Conservation (phyloP, 2,113 vertebrate species). For the Paedocypris sp. region DNA sequence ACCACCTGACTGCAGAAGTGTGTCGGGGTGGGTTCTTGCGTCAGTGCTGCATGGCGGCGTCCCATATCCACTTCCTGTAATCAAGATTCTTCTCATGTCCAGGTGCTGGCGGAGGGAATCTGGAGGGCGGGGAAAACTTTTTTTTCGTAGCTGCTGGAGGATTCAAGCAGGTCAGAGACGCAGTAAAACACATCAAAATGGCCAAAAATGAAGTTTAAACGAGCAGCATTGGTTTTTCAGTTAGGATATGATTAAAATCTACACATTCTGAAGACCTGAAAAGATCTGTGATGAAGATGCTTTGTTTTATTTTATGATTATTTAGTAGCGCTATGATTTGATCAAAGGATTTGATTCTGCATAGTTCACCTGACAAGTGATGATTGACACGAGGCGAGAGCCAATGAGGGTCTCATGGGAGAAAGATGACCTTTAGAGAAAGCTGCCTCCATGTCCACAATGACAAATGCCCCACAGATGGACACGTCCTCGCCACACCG, state of each 20-base stretch:
- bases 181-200: neutral
- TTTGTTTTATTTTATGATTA: no score
- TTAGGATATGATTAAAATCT: no score
- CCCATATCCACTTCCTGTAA: neutral
- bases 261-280: no score
- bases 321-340: no score
- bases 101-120: neutral
- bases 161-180: neutral
- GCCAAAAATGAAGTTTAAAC: no score
- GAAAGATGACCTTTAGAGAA: slow-evolving; percentile 28
- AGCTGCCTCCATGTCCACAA: slow-evolving; percentile 26
- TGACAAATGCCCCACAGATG: neutral
- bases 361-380: no score
- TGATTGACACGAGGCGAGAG: neutral
- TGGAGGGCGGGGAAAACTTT: neutral
- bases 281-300: no score
- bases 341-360: no score
- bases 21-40: neutral
- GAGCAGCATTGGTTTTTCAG: no score
- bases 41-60: neutral
- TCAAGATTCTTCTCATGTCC: neutral
- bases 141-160: neutral
- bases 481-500: neutral
- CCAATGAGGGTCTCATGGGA: slow-evolving; percentile 22
- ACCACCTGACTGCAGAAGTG: neutral